phyloP scores from a whole-genome alignment of 2,797 vertebrate genomes.

The Chlorospingus flavigularis region DNA sequence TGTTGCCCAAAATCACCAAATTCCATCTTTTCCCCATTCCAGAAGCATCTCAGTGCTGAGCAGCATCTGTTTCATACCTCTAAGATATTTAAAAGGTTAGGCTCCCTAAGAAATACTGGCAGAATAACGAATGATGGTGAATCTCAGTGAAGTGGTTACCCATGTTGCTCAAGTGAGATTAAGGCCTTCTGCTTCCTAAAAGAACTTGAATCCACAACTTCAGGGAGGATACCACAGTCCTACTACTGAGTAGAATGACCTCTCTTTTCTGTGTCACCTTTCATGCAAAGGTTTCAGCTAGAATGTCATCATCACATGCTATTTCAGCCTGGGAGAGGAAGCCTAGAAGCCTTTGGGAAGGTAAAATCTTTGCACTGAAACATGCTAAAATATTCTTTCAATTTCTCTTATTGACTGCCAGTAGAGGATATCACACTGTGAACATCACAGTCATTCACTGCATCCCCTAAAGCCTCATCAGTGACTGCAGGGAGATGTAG shows the following conservation, averaged over 20 bases:
- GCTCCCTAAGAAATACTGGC: accelerated
- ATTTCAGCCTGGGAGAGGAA: not conserved
- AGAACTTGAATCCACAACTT: not conserved
- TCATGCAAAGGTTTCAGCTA: not conserved
- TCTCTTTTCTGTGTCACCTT: not conserved
- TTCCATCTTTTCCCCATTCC: not conserved
- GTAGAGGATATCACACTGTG: not conserved
- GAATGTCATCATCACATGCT: not conserved
- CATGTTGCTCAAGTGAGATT: not conserved
- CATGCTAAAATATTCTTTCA: not conserved
- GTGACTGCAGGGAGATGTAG: not conserved
- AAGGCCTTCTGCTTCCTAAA: not conserved
- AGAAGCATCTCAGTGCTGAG: not conserved
- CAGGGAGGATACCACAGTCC: not conserved
- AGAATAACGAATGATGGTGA: not conserved
- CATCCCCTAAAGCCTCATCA: not conserved
- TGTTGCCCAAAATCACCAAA: not conserved
- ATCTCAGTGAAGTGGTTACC: not conserved
- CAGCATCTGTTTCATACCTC: not conserved
- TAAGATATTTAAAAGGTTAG: not conserved
- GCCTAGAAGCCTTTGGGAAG: not conserved
- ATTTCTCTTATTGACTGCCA: not conserved
- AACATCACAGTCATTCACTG: not conserved
- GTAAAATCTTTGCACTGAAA: not conserved
- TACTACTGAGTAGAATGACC: not conserved